phyloP scores from a whole-genome alignment of 2,888 invertebrate genomes.

The Drosophila meridionalis region DNA sequence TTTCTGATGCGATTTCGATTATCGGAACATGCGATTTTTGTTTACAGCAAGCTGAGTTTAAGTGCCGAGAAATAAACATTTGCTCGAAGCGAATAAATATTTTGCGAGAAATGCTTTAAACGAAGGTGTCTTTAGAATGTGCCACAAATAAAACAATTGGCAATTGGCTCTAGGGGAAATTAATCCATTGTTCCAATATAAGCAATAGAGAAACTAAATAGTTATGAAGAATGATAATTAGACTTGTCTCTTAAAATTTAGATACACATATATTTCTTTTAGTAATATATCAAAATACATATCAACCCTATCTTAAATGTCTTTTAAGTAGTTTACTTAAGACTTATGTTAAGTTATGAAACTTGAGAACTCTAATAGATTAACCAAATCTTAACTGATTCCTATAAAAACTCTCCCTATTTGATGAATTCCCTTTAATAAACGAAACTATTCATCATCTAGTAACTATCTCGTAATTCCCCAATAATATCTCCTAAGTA shows the following conservation, averaged over 20 bases:
- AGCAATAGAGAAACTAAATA: background rate
- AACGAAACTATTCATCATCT: background rate
- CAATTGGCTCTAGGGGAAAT: background rate
- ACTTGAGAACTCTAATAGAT: too few relatives aligned
- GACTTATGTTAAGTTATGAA: too few relatives aligned
- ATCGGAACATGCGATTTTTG: slow-evolving; percentile 64
- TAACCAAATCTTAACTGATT: too few relatives aligned
- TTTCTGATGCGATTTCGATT: slow-evolving; percentile 57
- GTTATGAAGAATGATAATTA: background rate
- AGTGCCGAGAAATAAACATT: slow-evolving; percentile 72
- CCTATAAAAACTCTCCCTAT: background rate
- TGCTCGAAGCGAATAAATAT: slow-evolving; percentile 57
- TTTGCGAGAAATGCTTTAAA: background rate
- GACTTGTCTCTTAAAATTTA: too few relatives aligned
- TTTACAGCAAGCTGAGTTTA: slow-evolving; percentile 42
- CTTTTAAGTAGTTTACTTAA: too few relatives aligned
- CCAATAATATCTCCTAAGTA: background rate
- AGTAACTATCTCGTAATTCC: background rate
- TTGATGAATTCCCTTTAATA: background rate
- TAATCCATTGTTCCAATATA: background rate
- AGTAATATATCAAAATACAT: too few relatives aligned
- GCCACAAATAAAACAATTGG: slow-evolving; percentile 1
- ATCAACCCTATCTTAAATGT: too few relatives aligned
- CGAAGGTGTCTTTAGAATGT: background rate
- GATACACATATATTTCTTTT: too few relatives aligned